Evolutionary conservation across 2,797 vertebrate genomes (phyloP), one percentile per base, ranked within the genome.

Genomic region (Clarias pachynema): DNA sequence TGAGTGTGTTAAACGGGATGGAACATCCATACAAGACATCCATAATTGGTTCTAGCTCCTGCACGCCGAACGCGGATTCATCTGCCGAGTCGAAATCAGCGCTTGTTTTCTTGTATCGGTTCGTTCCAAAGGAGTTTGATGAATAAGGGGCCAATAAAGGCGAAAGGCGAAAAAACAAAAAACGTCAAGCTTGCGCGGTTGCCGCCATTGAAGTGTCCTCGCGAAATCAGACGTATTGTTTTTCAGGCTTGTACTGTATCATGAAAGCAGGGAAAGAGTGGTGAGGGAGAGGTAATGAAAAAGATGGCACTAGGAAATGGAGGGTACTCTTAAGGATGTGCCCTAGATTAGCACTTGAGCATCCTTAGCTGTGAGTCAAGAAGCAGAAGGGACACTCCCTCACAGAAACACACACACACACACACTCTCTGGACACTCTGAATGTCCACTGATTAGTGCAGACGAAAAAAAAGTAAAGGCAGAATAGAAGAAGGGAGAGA

Each of bases 251-350:
- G 26, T 56, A 31, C 57, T 68, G 26, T 56, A 31, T 63, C 24
- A 22, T 81, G 75, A 53, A 37, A 65, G 53, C 49, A 56, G 16
- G 40, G 53, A 29, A 57, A 31, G 73, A 22, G n/a, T 59, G 31
- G 22, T 72, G 66, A 73, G 16, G n/a, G 26, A 73, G 29, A 59
- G 26, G 24, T 22, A 83, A 73, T 6, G 44, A 22, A 34, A 63
- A 22, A 88, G 87, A 44, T 18, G 14, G 59, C 78, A 53, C 86
- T 91, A 84, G 60, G n/a, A 90, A 89, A 91, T 91, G 90, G 90
- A 93, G 91, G 93, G 90, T 86, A 84, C 90, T 92, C 89, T 84
- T 91, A 92, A 94, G 92, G 93, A 94, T 93, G 87, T 82, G 91
- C 93, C 91, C 93, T 89, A 89, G 89, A 94, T 94, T 92, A 88